Percentiles rank a stretch among this genome's conserved stretches.
Evolutionary conservation across 2,113 vertebrate species (phyloP).

Genomic region (Athene cunicularia): DNA sequence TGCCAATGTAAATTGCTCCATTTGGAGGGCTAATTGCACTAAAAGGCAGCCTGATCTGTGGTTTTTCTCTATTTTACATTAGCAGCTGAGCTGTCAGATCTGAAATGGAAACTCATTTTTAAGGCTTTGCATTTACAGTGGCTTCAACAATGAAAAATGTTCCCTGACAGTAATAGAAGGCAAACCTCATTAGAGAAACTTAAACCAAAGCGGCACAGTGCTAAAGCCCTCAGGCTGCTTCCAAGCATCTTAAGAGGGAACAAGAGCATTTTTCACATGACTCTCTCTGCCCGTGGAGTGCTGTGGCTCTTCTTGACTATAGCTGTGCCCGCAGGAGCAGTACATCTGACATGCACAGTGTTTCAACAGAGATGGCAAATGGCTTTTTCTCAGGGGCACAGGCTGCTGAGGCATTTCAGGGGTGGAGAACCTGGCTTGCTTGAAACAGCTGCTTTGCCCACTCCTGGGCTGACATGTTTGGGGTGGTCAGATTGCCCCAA

Average conservation of each 20-base stretch:
- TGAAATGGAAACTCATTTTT: constrained; percentile 78
- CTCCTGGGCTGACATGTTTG: not conserved
- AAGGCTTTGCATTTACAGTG: constrained; percentile 76
- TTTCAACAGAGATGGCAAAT: constrained; percentile 46
- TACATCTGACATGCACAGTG: constrained; percentile 37
- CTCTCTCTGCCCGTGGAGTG: constrained; percentile 55
- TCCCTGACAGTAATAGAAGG: constrained; percentile 79
- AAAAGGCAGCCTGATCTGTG: constrained; percentile 73
- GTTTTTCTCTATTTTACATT: constrained; percentile 74
- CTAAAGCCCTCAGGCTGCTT: constrained; percentile 75
- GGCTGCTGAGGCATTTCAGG: not conserved
- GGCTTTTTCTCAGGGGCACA: not conserved
- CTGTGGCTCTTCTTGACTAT: constrained; percentile 55
- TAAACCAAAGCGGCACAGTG: constrained; percentile 75
- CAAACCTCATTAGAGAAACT: constrained; percentile 80
- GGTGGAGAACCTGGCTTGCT: not conserved
- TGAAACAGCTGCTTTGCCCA: not conserved
- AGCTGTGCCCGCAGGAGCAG: constrained; percentile 61
- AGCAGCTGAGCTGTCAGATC: constrained; percentile 76
- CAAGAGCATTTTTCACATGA: constrained; percentile 73
- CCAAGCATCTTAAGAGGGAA: constrained; percentile 72
- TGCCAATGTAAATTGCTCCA: constrained; percentile 78
- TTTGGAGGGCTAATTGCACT: constrained; percentile 78
- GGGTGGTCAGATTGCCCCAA: accelerated
- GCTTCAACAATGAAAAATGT: constrained; percentile 78